These are phyloP conservation scores for Tenualosa ilisha DNA, from an alignment of 2,797 vertebrate species.

Conservation along the genomic window DNA sequence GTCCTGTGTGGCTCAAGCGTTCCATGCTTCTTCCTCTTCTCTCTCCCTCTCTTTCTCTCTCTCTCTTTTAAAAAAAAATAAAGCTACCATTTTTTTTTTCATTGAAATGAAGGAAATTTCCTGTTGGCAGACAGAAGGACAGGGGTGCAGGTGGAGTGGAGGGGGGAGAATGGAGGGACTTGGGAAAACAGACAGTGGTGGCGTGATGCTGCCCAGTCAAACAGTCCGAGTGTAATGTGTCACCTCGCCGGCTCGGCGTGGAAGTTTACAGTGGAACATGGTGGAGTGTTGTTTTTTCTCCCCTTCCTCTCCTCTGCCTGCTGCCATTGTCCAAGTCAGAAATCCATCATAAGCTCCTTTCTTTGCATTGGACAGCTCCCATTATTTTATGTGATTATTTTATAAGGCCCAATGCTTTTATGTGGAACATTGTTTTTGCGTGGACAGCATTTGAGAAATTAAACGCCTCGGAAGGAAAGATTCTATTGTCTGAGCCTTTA, in stretches of 20 bases:
- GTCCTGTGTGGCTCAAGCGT: conserved; percentile 71
- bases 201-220: conserved; percentile 45
- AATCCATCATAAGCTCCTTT: conserved; percentile 57
- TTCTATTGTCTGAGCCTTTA: background rate
- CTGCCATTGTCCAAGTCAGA: conserved; percentile 63
- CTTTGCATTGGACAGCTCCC: conserved; percentile 30
- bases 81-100: conserved; percentile 18
- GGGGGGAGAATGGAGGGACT: background rate
- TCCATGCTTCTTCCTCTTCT: conserved; percentile 44
- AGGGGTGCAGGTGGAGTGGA: background rate
- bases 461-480: background rate
- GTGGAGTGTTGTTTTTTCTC: conserved; percentile 13
- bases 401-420: background rate
- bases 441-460: background rate
- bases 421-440: conserved; percentile 19
- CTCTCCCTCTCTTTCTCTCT: background rate
- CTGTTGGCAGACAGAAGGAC: conserved; percentile 30
- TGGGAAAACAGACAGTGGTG: conserved; percentile 31
- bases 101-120: conserved; percentile 49
- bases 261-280: conserved; percentile 55
- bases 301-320: conserved; percentile 42
- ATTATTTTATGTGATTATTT: conserved; percentile 22
- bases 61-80: background rate
- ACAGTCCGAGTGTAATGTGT: conserved; percentile 37
- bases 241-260: conserved; percentile 35